Conservation (phyloP, 2,888 invertebrate species). For the Hermaeophaga mercurialis region DNA sequence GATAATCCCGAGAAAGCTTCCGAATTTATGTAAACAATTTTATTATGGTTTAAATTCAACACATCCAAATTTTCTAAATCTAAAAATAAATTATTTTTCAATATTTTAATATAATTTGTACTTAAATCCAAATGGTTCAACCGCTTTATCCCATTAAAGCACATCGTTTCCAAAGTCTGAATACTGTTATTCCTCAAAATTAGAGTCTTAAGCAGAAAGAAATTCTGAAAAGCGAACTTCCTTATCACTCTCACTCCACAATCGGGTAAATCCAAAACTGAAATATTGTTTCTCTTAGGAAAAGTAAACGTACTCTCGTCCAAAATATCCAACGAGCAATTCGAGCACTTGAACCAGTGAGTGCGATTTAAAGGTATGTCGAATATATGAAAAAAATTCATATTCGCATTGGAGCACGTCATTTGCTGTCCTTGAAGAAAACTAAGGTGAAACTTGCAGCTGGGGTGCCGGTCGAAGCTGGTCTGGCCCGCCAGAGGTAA, state of each 20-base stretch:
- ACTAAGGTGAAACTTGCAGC: slow-evolving; percentile 45
- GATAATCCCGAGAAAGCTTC: slow-evolving; percentile 54
- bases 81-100: slow-evolving; percentile 52
- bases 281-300: slow-evolving; percentile 48
- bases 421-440: slow-evolving; percentile 48
- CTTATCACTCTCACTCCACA: slow-evolving; percentile 45
- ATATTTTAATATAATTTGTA: slow-evolving; percentile 46
- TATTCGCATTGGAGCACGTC: slow-evolving; percentile 50
- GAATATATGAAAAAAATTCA: slow-evolving; percentile 48
- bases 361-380: slow-evolving; percentile 47
- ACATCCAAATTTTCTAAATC: slow-evolving; percentile 54
- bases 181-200: slow-evolving; percentile 53
- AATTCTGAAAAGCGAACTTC: slow-evolving; percentile 48
- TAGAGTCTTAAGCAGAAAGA: slow-evolving; percentile 51
- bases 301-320: slow-evolving; percentile 51
- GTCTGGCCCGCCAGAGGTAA: slow-evolving; percentile 36
- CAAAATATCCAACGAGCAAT: slow-evolving; percentile 49
- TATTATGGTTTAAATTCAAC: slow-evolving; percentile 53
- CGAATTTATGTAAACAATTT: slow-evolving; percentile 51
- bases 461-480: slow-evolving; percentile 37
- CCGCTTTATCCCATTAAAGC: slow-evolving; percentile 53
- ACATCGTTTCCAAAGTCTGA: slow-evolving; percentile 50
- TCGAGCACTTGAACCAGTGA: slow-evolving; percentile 52
- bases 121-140: slow-evolving; percentile 52
- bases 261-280: slow-evolving; percentile 47